Percentiles rank a stretch among this genome's conserved stretches.
Conservation (phyloP, 2,888 invertebrate genomes). For the Morpho deidamia region DNA sequence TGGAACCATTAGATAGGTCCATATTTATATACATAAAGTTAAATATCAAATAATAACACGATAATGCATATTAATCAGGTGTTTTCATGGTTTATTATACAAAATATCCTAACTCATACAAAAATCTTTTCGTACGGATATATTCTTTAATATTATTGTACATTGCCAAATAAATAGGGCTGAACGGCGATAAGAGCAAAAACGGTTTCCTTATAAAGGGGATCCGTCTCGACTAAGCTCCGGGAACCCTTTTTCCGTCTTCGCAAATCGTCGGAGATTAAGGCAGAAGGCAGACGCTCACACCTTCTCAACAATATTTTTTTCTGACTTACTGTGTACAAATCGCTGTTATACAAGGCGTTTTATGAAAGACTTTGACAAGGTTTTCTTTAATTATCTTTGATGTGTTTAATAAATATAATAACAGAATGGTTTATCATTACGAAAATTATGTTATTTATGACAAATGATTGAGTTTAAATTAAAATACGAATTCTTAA, state of each 20-base stretch:
- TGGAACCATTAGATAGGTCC: too few relatives aligned
- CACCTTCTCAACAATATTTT: constrained; percentile 70
- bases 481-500: too few relatives aligned
- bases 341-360: constrained; percentile 59
- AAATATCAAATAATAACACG: too few relatives aligned
- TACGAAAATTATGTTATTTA: too few relatives aligned
- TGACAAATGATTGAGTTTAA: too few relatives aligned
- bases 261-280: constrained; percentile 74
- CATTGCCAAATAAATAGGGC: constrained; percentile 59
- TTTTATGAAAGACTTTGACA: not conserved
- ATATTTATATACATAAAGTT: too few relatives aligned
- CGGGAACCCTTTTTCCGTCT: constrained; percentile 72
- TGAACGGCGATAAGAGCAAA: constrained; percentile 53
- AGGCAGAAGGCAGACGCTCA: constrained; percentile 51
- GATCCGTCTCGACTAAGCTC: constrained; percentile 50
- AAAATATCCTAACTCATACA: constrained; percentile 23
- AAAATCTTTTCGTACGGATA: constrained; percentile 41
- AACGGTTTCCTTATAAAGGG: constrained; percentile 49
- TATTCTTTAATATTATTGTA: constrained; percentile 47
- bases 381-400: too few relatives aligned
- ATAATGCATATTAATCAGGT: too few relatives aligned
- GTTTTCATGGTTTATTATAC: not conserved
- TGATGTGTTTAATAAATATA: too few relatives aligned
- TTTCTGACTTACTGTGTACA: constrained; percentile 58
- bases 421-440: too few relatives aligned